A percentile compares a stretch with the other conserved stretches of the same genome.
Conservation (phyloP, 2,797 vertebrate species). For the Halcyon smyrnensis region DNA sequence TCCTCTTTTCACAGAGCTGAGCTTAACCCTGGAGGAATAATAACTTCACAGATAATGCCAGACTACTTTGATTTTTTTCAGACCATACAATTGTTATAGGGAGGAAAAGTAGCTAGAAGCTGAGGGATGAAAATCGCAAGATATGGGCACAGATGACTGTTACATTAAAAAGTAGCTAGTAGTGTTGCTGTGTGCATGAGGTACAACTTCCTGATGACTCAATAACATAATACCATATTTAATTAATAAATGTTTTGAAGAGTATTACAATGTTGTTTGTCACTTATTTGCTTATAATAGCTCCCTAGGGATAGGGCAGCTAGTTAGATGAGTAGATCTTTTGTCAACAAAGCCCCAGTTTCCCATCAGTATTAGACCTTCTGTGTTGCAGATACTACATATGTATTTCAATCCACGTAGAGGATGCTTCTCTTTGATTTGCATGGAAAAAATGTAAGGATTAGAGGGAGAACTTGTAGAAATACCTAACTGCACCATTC, state of each 20-base stretch:
- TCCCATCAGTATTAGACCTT: slow-evolving; percentile 5
- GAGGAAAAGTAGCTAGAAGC: neutral
- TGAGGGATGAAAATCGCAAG: neutral
- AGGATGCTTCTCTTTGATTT: neutral
- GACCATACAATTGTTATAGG: neutral
- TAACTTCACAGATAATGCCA: neutral
- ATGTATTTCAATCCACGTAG: neutral
- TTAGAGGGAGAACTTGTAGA: neutral
- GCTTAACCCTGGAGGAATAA: neutral
- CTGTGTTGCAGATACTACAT: neutral
- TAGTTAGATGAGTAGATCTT: slow-evolving; percentile 25
- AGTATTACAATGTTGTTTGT: neutral
- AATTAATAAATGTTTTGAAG: slow-evolving; percentile 51
- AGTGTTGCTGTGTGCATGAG: neutral
- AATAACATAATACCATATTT: neutral
- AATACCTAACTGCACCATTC: neutral
- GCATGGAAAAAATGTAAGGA: neutral
- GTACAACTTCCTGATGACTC: neutral
- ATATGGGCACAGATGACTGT: neutral
- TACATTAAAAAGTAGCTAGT: neutral
- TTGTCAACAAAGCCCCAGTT: slow-evolving; percentile 11
- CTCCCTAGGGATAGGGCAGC: neutral
- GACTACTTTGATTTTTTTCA: neutral
- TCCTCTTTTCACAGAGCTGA: neutral
- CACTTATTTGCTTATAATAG: neutral